phyloP scores from a whole-genome alignment of 2,888 invertebrate genomes.

The Drosophila greeni region DNA sequence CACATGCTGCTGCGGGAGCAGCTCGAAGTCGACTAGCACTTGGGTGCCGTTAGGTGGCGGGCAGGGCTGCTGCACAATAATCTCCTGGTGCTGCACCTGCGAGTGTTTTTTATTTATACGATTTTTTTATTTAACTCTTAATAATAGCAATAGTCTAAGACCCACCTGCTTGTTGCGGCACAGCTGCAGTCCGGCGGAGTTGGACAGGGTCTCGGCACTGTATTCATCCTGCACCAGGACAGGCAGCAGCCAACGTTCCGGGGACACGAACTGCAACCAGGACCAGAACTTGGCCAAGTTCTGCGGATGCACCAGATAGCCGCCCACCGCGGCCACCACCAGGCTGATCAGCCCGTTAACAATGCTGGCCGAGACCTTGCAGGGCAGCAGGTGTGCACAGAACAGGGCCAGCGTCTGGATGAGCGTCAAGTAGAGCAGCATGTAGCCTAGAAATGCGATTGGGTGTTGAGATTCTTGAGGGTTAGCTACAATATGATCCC shows the following conservation, averaged over 20 bases:
- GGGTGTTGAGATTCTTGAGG: not conserved
- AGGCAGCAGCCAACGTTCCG: conserved; percentile 86
- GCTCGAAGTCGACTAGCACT: conserved; percentile 81
- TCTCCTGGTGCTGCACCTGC: conserved; percentile 90
- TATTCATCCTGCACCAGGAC: conserved; percentile 84
- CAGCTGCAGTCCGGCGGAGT: conserved; percentile 79
- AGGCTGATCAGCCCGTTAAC: conserved; percentile 82
- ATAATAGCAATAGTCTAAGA: not conserved
- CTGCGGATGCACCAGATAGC: conserved; percentile 84
- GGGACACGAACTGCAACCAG: conserved; percentile 86
- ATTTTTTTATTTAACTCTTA: no score
- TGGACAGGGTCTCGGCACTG: conserved; percentile 82
- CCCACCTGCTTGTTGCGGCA: conserved; percentile 87
- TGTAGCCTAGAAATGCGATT: conserved; percentile 81
- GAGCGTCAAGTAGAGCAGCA: conserved; percentile 85
- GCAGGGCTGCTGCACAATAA: conserved; percentile 90
- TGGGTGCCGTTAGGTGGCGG: conserved; percentile 89
- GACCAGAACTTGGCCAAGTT: conserved; percentile 84
- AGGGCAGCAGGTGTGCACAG: conserved; percentile 84
- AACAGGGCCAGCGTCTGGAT: conserved; percentile 85
- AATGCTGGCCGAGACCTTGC: conserved; percentile 83
- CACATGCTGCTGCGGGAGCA: conserved; percentile 80
- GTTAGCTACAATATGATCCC: conserved; percentile 16
- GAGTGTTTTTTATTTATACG: not conserved
- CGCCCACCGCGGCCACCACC: conserved; percentile 83